Base-by-base conservation (phyloP, 2,797 vertebrate genomes). In the Monodelphis domestica region DNA sequence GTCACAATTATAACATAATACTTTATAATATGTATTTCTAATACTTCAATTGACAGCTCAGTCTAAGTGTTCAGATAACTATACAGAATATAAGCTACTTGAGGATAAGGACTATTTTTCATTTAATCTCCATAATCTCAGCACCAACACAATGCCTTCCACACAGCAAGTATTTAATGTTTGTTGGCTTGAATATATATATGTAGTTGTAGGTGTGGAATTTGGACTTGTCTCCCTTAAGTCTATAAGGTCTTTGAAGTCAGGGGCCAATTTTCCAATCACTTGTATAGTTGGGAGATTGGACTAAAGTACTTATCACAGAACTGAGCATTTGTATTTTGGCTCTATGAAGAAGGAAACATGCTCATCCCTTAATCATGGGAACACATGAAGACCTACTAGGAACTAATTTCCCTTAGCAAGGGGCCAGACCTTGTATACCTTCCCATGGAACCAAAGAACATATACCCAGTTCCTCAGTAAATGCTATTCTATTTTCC, bases 231-330 rank as follows among this genome's bases (percentile, higher is more conserved):
- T 89, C 54, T 87, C 38, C n/a, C 21, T 90, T 87, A 55, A 88
- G 6, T 63, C 2, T 94, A 51, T 89, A 89, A 63, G 51, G 90
- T 91, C 57, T 53, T 3, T 63, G 54, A 95, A 24, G 45, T 38
- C 26, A 63, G 5, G 78, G 14, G 90, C 87, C n/a, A 53, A 93
- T 56, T 90, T 57, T 93, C 92, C 38, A 92, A 92, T 84, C 78
- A 78, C 2, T 45, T 84, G 70, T 84, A 3, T 28, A 50, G 21
- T 3, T 26, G 70, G 21, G 24, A 15, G 70, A 50, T 50, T 50
- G 38, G 0, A 78, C 21, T 78, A 9, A 21, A 50, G 70, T 45
- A 84, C 38, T 50, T 84, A 84, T 78, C 63, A 21, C 45, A 24
- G 21, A 50, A 50, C 38, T 84, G 38, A 50, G 9, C 21, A 26